phyloP scores from a whole-genome alignment of 2,113 vertebrate genomes.

The Neodontobutis hainanensis region DNA sequence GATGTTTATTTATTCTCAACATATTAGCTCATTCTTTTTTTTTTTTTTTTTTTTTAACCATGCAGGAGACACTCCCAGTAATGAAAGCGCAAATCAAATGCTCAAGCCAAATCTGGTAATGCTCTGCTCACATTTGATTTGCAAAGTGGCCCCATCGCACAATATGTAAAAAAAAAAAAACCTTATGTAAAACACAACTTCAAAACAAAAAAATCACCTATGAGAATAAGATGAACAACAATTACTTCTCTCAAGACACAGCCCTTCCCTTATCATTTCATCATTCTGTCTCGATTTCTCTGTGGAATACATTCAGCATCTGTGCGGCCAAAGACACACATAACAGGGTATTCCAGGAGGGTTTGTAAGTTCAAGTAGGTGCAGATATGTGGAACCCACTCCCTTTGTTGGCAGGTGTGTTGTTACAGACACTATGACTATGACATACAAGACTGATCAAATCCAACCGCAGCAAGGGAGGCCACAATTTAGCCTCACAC shows the following conservation, averaged over 20 bases:
- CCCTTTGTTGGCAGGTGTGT: background rate
- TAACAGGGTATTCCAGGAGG: constrained; percentile 33
- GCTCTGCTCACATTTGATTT: constrained; percentile 61
- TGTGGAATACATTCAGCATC: constrained; percentile 24
- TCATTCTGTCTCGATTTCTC: constrained; percentile 51
- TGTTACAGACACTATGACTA: background rate
- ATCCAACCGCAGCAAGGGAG: background rate
- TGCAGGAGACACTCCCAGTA: constrained; percentile 43
- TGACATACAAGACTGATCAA: background rate
- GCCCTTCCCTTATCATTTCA: background rate
- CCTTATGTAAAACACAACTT: constrained; percentile 5
- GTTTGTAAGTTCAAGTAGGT: too few species aligned
- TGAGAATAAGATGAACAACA: background rate
- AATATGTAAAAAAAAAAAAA: constrained; percentile 51
- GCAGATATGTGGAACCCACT: constrained; percentile 11
- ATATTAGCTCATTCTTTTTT: constrained; percentile 45
- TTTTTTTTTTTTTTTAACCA: constrained; percentile 15
- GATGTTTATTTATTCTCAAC: constrained; percentile 65
- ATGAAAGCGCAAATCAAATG: constrained; percentile 48
- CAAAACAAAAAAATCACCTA: background rate
- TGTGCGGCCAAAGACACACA: constrained; percentile 36
- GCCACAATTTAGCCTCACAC: background rate
- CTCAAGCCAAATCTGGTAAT: constrained; percentile 54
- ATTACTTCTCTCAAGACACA: background rate
- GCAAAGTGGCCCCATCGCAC: constrained; percentile 57